Evolutionary conservation across 2,888 invertebrate genomes (phyloP), one percentile per base, ranked within the genome.

Genomic region (Tenthredo amoena): DNA sequence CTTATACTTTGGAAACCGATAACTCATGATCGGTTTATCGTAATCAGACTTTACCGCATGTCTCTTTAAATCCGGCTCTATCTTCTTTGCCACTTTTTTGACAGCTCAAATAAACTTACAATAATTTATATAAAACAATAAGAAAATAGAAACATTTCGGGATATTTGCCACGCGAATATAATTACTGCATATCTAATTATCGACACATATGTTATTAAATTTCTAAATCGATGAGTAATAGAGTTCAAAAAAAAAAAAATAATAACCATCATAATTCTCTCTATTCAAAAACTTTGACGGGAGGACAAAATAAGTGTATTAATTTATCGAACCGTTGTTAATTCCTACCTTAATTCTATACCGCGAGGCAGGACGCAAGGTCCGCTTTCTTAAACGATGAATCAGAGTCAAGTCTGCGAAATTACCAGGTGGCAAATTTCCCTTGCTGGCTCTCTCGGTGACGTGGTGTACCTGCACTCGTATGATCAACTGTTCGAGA

Each of bases 381-480:
- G 31, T 9, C 83, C 68, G 71, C 83, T 83, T 83, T 83, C 83
- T 83, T 71, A 81, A 71, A 65, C 83, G 83, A 68, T 83, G 83
- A 83, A 83, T 83, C 83, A 83, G 81, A 81, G 83, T 83, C 83
- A 47, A 68, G 83, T 71, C 65, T 47, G 81, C 83, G 83, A 83
- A 83, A 83, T 83, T 68, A 43, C 47, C 83, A 83, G 83, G 68
- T 65, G 50, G 58, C 68, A 71, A 68, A 83, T 83, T 83, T 83
- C 83, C 62, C 81, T 58, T 12, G 40, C 21, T 40, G 40, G 26
- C 77, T 83, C 83, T 83, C 83, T 65, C 68, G 43, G 31, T 50
- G 83, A 83, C 62, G 81, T 77, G 34, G 68, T 7, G 31, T 18
- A 34, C 18, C 6, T 68, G 68, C 7, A 68, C 68, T 31, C 34